These are phyloP conservation scores for Cacatua alba DNA, from an alignment of 2,113 vertebrate species.

Conservation along the genomic window DNA sequence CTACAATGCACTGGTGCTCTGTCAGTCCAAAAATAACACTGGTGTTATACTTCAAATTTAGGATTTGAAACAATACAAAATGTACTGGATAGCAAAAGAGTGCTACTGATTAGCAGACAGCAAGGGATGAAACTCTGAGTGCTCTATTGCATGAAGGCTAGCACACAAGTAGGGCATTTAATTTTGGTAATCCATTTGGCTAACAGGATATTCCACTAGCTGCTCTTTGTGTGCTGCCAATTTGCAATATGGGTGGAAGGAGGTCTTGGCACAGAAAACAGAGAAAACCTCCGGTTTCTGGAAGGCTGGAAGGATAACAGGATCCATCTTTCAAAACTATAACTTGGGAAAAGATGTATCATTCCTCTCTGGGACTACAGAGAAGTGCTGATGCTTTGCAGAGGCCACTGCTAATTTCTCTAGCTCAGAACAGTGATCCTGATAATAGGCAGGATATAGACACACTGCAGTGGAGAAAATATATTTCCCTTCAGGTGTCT, in stretches of 20 bases:
- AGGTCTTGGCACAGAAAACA: neutral
- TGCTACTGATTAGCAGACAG: neutral
- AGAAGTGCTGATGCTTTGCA: neutral
- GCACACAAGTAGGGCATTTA: neutral
- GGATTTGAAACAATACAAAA: conserved; percentile 28
- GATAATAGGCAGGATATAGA: neutral
- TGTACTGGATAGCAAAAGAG: neutral
- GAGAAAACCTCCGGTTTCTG: neutral
- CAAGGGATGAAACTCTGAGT: neutral
- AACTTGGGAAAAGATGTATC: neutral
- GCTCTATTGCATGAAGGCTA: neutral
- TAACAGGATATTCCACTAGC: neutral
- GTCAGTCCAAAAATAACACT: conserved; percentile 26
- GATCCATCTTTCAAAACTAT: neutral
- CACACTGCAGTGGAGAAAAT: neutral
- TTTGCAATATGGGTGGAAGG: neutral
- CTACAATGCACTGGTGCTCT: neutral
- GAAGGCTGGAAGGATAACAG: neutral
- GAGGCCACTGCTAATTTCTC: neutral
- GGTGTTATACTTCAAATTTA: conserved; percentile 1
- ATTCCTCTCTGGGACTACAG: neutral
- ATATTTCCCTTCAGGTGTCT: neutral
- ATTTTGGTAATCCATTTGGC: neutral
- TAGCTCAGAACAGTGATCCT: neutral
- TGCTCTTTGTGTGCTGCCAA: neutral